phyloP scores from a whole-genome alignment of 2,797 vertebrate species.

The Platyrinchus mystaceus region DNA sequence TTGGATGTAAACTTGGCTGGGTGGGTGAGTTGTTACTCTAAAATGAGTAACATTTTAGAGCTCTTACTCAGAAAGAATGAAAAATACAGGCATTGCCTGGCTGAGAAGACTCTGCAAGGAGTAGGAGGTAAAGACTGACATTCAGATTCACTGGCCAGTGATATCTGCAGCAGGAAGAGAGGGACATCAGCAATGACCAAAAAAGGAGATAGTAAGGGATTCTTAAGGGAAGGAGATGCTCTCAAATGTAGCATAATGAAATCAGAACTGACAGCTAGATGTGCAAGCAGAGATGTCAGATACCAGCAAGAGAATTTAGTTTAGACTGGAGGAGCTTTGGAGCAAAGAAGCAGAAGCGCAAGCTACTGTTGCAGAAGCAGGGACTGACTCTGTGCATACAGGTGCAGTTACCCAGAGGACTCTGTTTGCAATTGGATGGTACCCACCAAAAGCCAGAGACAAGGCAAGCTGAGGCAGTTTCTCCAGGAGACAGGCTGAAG shows the following conservation, averaged over 20 bases:
- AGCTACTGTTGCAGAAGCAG: background rate
- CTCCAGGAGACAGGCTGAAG: background rate
- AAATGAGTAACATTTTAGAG: background rate
- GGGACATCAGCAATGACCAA: background rate
- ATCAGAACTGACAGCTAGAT: conserved; percentile 9
- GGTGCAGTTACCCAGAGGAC: background rate
- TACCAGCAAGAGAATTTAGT: background rate
- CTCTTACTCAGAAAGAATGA: background rate
- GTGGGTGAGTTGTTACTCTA: background rate
- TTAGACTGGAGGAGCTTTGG: background rate
- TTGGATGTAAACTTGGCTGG: background rate
- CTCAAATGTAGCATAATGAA: background rate
- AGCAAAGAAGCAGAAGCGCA: background rate
- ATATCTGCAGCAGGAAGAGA: background rate
- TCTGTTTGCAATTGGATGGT: background rate
- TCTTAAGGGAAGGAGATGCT: background rate
- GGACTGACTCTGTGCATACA: background rate
- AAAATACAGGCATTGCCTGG: background rate
- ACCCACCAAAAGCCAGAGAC: background rate
- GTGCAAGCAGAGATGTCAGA: background rate
- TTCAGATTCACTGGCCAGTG: background rate
- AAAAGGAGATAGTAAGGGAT: background rate
- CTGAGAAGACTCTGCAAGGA: background rate
- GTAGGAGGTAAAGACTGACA: background rate
- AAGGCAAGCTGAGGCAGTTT: background rate